Evolutionary conservation across 2,113 vertebrate species (phyloP).

Genomic region (Actenoides hombroni): DNA sequence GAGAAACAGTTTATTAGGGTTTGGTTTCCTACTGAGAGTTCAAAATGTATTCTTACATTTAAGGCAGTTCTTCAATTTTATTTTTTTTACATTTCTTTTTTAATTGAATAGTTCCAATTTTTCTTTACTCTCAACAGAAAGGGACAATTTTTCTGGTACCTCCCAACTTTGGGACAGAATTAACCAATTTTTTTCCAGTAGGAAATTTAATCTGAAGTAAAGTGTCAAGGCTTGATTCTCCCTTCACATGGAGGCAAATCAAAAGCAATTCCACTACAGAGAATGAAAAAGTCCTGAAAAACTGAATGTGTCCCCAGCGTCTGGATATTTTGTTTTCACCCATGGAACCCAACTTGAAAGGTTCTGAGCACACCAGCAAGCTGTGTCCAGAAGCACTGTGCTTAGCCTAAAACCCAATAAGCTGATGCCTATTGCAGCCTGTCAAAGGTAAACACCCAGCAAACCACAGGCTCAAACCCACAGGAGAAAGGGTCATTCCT

Average conservation of each 20-base stretch:
- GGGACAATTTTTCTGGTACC: neutral
- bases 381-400: neutral
- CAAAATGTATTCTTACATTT: neutral
- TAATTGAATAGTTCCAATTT: neutral
- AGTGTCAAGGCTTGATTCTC: neutral
- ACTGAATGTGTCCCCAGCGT: neutral
- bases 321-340: neutral
- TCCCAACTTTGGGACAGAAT: neutral
- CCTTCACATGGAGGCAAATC: neutral
- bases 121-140: neutral
- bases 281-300: neutral
- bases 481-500: neutral
- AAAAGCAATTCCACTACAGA: neutral
- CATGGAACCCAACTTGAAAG: neutral
- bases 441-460: neutral
- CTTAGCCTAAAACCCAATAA: neutral
- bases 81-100: neutral
- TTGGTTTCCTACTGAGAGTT: neutral
- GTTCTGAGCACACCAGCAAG: accelerated
- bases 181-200: neutral
- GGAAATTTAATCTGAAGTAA: neutral
- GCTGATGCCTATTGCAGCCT: neutral
- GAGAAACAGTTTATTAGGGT: neutral
- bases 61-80: neutral
- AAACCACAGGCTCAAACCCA: neutral